Conservation (phyloP, 2,113 vertebrate genomes). For the Gymnocephalus cernua region DNA sequence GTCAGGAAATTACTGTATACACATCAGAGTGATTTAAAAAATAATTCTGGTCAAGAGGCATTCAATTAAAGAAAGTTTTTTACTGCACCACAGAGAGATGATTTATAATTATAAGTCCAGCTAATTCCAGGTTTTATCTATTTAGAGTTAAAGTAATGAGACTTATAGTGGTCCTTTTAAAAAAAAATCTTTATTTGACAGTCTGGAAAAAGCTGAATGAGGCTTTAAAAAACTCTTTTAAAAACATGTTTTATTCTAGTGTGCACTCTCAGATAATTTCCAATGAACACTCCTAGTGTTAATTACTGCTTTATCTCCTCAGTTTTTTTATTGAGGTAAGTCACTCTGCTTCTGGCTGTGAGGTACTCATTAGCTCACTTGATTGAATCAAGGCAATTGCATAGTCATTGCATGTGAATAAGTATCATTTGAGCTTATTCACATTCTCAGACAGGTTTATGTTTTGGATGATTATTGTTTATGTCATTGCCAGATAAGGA, state of each 20-base stretch:
- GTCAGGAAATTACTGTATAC: background rate
- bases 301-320: conserved; percentile 73
- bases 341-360: conserved; percentile 71
- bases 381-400: conserved; percentile 84
- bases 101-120: background rate
- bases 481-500: conserved; percentile 75
- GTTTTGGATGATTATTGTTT: conserved; percentile 75
- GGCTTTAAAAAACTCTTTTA: background rate
- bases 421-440: conserved; percentile 58
- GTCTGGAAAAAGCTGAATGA: background rate
- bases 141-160: background rate
- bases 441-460: conserved; percentile 66
- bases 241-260: conserved; percentile 21
- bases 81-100: too few relatives aligned
- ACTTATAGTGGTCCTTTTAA: background rate
- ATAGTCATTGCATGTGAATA: conserved; percentile 75
- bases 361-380: conserved; percentile 84
- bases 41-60: background rate
- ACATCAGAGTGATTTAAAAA: conserved; percentile 1
- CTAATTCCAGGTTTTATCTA: background rate
- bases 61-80: background rate
- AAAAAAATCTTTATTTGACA: background rate
- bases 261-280: conserved; percentile 62
- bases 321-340: conserved; percentile 72
- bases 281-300: conserved; percentile 73